phyloP scores from a whole-genome alignment of 2,888 invertebrate species.

The Andrena bicolor region DNA sequence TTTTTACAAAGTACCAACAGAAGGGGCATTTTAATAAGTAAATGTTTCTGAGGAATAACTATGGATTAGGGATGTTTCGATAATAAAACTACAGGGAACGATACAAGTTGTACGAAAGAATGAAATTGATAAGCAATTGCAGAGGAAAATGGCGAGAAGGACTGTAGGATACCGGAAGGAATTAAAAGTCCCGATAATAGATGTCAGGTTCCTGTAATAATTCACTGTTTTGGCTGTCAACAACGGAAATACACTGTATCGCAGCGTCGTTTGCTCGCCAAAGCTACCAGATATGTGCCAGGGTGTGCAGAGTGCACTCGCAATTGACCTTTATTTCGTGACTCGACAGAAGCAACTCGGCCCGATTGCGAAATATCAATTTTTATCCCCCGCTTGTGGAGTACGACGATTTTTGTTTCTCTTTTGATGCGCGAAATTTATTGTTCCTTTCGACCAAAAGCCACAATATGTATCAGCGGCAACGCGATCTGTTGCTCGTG shows the following conservation, averaged over 20 bases:
- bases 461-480: neutral
- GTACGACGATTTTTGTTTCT: neutral
- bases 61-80: neutral
- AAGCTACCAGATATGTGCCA: conserved; percentile 5
- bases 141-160: neutral
- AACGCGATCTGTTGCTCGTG: neutral
- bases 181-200: conserved; percentile 56
- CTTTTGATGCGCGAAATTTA: conserved; percentile 5
- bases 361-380: conserved; percentile 50
- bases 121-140: conserved; percentile 15
- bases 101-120: conserved; percentile 11
- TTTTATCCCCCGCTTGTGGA: conserved; percentile 33
- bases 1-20: no score
- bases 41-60: no score
- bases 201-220: conserved; percentile 50
- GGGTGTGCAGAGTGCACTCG: conserved; percentile 38
- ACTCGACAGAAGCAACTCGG: conserved; percentile 43
- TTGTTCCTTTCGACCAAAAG: neutral
- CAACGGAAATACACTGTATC: conserved; percentile 31
- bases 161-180: conserved; percentile 33
- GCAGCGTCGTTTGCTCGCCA: conserved; percentile 41
- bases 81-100: conserved; percentile 14
- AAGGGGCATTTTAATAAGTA: no score
- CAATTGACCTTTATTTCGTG: conserved; percentile 12
- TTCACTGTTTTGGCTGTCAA: conserved; percentile 54